Evolutionary conservation across 1,140 invertebrate genomes (phyloP), one percentile per base, ranked within the genome.

Genomic region (Dendrolimus kikuchii): DNA sequence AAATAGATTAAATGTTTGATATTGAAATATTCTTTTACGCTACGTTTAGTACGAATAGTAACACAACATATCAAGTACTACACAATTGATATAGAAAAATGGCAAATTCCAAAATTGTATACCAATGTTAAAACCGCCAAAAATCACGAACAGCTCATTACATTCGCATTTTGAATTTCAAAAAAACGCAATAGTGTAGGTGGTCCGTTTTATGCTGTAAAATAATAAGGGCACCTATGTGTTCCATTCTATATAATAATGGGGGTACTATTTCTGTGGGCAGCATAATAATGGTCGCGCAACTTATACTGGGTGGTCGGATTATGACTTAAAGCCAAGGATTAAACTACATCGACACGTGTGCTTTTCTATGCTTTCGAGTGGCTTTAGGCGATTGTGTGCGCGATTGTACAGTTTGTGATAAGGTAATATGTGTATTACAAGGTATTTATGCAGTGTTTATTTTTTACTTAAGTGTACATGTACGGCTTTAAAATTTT

Each of bases 311-410:
- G 80, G 79, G 81, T 85, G 81, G 81, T 82, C 81, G 77, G 81
- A 81, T 81, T 81, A 77, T 67, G 62, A 57, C 51, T 68, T 64
- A 76, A 77, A 81, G 74, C 69, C 68, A 54, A 63, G 79, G 77
- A 81, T 82, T 82, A 81, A 62, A 64, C 51, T 66, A 65, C 71
- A 77, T 85, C 81, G 79, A 85, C 81, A 85, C 79, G 81, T 85
- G 81, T 81, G 69, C 73, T 63, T 68, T 71, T 70, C 62, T 72
- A 59, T 77, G 70, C 62, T 58, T 66, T 76, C 63, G 61, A 77
- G 76, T 77, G 71, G 73, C 65, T 77, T 75, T 71, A 72, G 74
- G 71, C 74, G 59, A 64, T 68, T 77, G 71, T 71, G 66, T 71
- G 64, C 68, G 58, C 68, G 66, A 75, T 73, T 71, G 71, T 74